Base-by-base conservation (phyloP, 2,113 vertebrate genomes). In the Mesembrinibis cayennensis region DNA sequence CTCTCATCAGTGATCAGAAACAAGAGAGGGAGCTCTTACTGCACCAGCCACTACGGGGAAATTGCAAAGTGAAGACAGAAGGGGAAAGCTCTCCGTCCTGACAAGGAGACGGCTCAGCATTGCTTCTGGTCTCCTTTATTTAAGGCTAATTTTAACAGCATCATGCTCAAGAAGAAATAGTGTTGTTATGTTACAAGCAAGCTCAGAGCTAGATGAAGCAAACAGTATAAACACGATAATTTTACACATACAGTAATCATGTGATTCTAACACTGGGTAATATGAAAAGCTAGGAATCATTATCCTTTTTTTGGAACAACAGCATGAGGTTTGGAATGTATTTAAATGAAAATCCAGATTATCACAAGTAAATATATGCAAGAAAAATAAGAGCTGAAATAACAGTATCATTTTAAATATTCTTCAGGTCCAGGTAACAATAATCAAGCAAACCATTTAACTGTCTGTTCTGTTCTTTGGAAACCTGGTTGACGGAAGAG, bases 21-120 rank as follows among this genome's bases (percentile, higher is more conserved):
- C 90, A 63, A 90, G 32, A 83, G 90, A 59, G 84, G 90, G 82
- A 96, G 94, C 92, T 90, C 94, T 95, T 78, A 89, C 67, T 78
- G 25, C 77, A 84, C 25, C 47, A 81, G 26, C 8, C 6, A 32
- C 16, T 30, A 21, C 19, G 13, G 12, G 13, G 13, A 95, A 93
- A 71, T 7, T 27, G 16, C 26, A 18, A 72, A 93, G 45, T 15
- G 7, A 81, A 70, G 44, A 63, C 71, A 83, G 25, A 29, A 71
- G 53, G 14, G 8, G 30, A 82, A 82, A 87, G 21, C 6, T 78
- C 32, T 70, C 62, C 1, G 3, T n/a, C 32, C 52, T 71, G 32
- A 50, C 36, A 89, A 78, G 18, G 20, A 89, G 16, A 59, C 56
- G 11, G 36, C 14, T 66, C 59, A 81, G 16, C 17, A 36, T 27